Evolutionary conservation across 1,140 invertebrate species (phyloP).

Genomic region (Calosoma granatense): DNA sequence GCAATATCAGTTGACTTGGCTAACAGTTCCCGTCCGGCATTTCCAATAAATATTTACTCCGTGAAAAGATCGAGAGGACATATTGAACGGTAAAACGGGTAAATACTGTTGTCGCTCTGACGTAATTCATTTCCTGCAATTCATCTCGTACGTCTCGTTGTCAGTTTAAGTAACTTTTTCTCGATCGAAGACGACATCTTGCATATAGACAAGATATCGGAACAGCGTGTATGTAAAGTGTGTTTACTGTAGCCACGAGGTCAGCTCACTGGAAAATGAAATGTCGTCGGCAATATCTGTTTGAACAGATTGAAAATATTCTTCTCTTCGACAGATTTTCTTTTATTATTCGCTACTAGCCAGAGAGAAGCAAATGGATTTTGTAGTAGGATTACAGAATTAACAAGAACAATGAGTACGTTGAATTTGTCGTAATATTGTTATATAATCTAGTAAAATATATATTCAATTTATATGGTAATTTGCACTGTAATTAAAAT

Average conservation of each 20-base stretch:
- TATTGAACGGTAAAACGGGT: neutral
- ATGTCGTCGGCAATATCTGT: neutral
- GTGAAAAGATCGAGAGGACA: neutral
- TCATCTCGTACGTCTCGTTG: neutral
- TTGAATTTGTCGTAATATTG: too few species aligned
- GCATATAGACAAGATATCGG: too few species aligned
- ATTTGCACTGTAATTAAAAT: too few species aligned
- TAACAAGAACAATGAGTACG: too few species aligned
- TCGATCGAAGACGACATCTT: neutral
- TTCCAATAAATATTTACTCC: constrained; percentile 6
- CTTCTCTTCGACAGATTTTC: too few species aligned
- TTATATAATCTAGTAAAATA: too few species aligned
- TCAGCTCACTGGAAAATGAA: neutral
- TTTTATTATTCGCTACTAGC: too few species aligned
- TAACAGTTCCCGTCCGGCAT: neutral
- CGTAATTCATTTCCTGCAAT: constrained; percentile 7
- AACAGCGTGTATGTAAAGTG: too few species aligned
- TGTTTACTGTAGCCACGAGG: too few species aligned
- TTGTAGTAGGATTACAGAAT: too few species aligned
- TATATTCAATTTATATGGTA: too few species aligned
- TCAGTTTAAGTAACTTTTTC: neutral
- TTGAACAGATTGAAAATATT: neutral
- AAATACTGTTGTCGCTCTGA: neutral
- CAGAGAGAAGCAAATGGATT: too few species aligned
- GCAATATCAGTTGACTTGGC: neutral